These are phyloP conservation scores for Agelastica alni DNA, from an alignment of 2,888 invertebrate species.

Conservation along the genomic window DNA sequence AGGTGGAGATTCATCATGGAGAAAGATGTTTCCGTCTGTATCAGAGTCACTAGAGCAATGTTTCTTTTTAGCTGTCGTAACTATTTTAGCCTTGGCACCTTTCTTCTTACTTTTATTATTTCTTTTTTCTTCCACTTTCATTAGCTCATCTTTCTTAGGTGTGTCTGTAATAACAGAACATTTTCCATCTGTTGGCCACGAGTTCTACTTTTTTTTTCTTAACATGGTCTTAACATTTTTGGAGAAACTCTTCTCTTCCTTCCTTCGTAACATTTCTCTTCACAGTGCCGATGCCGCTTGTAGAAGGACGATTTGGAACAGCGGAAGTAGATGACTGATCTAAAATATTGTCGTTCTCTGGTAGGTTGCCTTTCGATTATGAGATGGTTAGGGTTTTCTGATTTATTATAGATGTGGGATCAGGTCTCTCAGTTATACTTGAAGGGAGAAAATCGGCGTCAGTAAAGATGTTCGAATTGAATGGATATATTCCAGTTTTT, in stretches of 20 bases:
- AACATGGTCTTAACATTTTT: constrained; percentile 20
- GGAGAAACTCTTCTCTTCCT: constrained; percentile 14
- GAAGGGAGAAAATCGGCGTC: constrained; percentile 31
- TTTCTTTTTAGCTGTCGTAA: neutral
- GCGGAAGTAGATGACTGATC: neutral
- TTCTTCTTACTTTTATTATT: neutral
- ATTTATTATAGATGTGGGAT: constrained; percentile 4
- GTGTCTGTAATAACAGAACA: constrained; percentile 15
- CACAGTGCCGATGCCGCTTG: neutral
- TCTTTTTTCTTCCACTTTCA: neutral
- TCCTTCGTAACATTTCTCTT: neutral
- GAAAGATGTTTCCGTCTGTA: neutral
- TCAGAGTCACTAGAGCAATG: neutral
- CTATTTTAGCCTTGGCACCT: neutral
- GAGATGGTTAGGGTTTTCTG: neutral
- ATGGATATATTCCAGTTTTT: constrained; percentile 34
- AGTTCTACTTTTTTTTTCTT: neutral
- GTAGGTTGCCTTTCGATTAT: neutral
- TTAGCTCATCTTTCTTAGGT: constrained; percentile 15
- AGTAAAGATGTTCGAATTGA: constrained; percentile 31
- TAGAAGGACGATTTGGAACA: constrained; percentile 6
- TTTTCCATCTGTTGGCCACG: constrained; percentile 16
- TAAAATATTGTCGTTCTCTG: constrained; percentile 1
- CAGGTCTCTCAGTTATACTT: constrained; percentile 22
- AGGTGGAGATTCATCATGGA: constrained; percentile 2